Evolutionary conservation across 2,888 invertebrate genomes (phyloP).

Genomic region (Petrolisthes manimaculis): DNA sequence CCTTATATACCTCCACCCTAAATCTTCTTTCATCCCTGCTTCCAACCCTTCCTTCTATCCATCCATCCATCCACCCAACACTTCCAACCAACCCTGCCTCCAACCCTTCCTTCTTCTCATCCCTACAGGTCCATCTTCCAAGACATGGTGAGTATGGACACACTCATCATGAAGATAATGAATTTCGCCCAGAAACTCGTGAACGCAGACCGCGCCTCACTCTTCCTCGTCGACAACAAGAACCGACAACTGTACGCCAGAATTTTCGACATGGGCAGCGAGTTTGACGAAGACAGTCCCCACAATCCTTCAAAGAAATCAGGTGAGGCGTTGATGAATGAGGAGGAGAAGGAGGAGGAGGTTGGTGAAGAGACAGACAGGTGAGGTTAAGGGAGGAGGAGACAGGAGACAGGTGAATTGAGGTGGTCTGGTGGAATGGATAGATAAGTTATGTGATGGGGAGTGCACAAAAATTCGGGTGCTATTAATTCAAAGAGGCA

Average conservation of each 20-base stretch:
- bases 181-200: slow-evolving; percentile 86
- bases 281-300: slow-evolving; percentile 68
- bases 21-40: neutral
- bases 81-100: neutral
- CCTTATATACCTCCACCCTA: neutral
- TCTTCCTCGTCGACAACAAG: slow-evolving; percentile 83
- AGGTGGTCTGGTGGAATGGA: no score
- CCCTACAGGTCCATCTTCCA: slow-evolving; percentile 84
- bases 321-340: no score
- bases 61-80: neutral
- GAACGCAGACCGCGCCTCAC: slow-evolving; percentile 85
- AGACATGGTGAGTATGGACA: slow-evolving; percentile 87
- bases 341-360: neutral
- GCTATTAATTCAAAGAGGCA: no score
- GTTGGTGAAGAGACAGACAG: neutral
- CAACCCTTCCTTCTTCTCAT: neutral
- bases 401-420: neutral
- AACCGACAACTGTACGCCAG: slow-evolving; percentile 84
- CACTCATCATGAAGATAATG: slow-evolving; percentile 85
- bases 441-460: no score
- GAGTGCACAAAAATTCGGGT: no score
- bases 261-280: slow-evolving; percentile 80
- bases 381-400: neutral
- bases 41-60: neutral
- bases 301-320: slow-evolving; percentile 68